Base-by-base conservation (phyloP, 1,140 invertebrate genomes). In the Liolophura sinensis region DNA sequence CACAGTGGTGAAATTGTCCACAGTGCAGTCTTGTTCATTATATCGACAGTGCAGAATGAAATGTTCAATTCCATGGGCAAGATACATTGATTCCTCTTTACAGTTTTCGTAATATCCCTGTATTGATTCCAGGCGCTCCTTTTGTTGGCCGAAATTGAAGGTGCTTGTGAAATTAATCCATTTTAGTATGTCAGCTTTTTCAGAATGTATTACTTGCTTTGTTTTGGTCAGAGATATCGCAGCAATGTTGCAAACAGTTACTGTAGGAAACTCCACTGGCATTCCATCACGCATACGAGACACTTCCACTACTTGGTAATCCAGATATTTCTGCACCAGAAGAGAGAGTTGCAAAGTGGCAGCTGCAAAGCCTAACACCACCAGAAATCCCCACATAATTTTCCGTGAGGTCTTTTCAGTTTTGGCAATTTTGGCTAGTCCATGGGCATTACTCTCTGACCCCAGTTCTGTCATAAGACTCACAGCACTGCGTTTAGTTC, bases 361-460 rank as follows among this genome's bases (percentile, higher is more conserved):
- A 14, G 79, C 79, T 15, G 79, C 78, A 69, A 81, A 81, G 16
- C 79, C 79, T 22, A 79, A 71, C 48, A 81, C 79, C 15, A 81
- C 79, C 57, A 81, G 60, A 31, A 81, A 57, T 4, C 76, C 74
- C 74, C 73, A 75, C 64, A 77, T 73, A 20, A 81, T 78, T 68
- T 81, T 81, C 15, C 79, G 62, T 64, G 78, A 76, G 31, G 76
- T 78, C 62, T 78, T 73, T 4, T 50, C 56, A 18, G 79, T 77
- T 14, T 75, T 81, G 16, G 77, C 79, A 64, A 81, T 78, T 69
- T 79, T 79, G 20, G 79, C 76, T 47, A 81, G 72, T 24, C 79
- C 79, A 65, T 81, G 79, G 25, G 79, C 79, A 51, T 79, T 81
- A 62, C 79, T 81, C 62, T 81, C 79, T 4, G 79, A 76, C 25